Conservation (phyloP, 2,888 invertebrate species). For the Neoascia interrupta region DNA sequence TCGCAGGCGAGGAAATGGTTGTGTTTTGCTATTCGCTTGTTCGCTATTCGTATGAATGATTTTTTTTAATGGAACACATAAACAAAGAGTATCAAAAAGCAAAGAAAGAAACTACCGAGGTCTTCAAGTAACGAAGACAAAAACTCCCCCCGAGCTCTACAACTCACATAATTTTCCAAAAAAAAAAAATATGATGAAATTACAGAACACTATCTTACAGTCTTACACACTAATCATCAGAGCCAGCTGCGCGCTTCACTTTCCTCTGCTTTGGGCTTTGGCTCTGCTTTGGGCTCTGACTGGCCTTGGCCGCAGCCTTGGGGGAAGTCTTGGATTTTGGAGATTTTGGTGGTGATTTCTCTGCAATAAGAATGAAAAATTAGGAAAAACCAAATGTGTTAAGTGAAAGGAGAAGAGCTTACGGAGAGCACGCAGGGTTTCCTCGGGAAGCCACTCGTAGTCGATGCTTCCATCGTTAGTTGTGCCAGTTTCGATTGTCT, state of each 20-base stretch:
- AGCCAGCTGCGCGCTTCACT: slow-evolving; percentile 87
- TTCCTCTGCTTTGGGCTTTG: slow-evolving; percentile 90
- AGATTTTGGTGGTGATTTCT: slow-evolving; percentile 84
- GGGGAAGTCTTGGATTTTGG: slow-evolving; percentile 83
- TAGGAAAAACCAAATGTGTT: too few relatives aligned
- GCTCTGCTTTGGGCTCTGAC: slow-evolving; percentile 83
- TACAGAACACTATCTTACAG: slow-evolving; percentile 65
- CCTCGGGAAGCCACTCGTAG: slow-evolving; percentile 98
- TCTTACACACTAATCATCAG: slow-evolving; percentile 82
- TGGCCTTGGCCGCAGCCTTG: slow-evolving; percentile 80
- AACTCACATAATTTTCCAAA: slow-evolving; percentile 54
- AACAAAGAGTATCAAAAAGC: slow-evolving; percentile 60
- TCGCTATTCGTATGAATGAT: slow-evolving; percentile 34
- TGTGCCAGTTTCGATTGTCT: slow-evolving; percentile 94
- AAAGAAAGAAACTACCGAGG: slow-evolving; percentile 31
- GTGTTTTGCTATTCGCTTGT: neutral
- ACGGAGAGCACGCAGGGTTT: slow-evolving; percentile 91
- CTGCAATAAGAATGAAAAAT: slow-evolving; percentile 79
- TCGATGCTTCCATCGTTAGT: slow-evolving; percentile 94
- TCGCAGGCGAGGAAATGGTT: slow-evolving; percentile 34
- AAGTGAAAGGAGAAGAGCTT: slow-evolving; percentile 79
- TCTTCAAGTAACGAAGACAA: slow-evolving; percentile 71
- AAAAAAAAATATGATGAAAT: too few relatives aligned
- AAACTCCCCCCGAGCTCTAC: slow-evolving; percentile 46
- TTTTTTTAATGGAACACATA: slow-evolving; percentile 29